Evolutionary conservation across 2,797 vertebrate genomes (phyloP).

Genomic region (Ciconia nigra): DNA sequence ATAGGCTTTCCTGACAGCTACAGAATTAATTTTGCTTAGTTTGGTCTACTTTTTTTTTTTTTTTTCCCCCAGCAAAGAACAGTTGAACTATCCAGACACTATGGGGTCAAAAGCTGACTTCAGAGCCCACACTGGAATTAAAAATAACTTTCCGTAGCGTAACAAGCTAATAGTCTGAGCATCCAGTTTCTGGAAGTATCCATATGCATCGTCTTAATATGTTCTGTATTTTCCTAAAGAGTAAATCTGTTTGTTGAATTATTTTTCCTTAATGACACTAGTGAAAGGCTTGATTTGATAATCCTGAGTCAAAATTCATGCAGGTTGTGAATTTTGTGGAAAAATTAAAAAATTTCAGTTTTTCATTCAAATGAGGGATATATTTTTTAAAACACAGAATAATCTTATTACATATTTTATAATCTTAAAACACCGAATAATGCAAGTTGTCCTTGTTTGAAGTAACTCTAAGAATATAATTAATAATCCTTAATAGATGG

Average conservation of each 20-base stretch:
- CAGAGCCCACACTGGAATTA: neutral
- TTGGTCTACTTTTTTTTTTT: neutral
- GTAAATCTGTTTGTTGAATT: neutral
- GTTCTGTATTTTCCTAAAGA: neutral
- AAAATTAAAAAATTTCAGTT: neutral
- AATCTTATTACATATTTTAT: neutral
- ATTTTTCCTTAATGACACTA: neutral
- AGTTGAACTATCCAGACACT: neutral
- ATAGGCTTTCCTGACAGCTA: neutral
- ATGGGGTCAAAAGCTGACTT: neutral
- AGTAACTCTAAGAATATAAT: neutral
- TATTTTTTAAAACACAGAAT: neutral
- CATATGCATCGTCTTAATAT: neutral
- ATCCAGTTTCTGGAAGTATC: neutral
- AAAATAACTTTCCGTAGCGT: neutral
- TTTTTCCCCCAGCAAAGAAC: neutral
- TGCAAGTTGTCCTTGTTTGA: neutral
- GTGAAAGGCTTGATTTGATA: neutral
- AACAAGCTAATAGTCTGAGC: neutral
- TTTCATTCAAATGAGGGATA: neutral
- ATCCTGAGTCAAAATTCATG: neutral
- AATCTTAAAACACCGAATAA: neutral
- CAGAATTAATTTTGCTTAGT: neutral
- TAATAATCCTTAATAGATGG: neutral
- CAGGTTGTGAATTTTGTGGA: neutral